Evolutionary conservation across 2,113 vertebrate species (phyloP), one percentile per base, ranked within the genome.

Genomic region (Corythoichthys intestinalis): DNA sequence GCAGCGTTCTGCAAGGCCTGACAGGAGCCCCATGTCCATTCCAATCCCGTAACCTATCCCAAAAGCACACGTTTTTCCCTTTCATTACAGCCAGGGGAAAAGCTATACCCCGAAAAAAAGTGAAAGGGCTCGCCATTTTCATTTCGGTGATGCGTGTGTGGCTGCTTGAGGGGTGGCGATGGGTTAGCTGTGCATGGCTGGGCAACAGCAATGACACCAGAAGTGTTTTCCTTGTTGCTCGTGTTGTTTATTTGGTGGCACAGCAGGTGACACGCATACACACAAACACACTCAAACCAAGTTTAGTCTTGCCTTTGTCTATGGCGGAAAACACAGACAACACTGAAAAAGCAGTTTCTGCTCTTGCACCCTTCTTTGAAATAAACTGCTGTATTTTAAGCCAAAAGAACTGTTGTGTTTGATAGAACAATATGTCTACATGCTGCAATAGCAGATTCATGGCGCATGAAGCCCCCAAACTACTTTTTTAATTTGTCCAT

Each of bases 41-140:
- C 82, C 88, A 84, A 91, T 90, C 87, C 87, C 76, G 79, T 88
- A 89, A 90, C 90, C 89, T 84, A 83, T 88, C 89, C 91, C 79
- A 85, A 90, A 87, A 86, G 86, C 75, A 69, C 83, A 84, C 87
- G 84, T 91, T 90, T 92, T 91, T 88, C 89, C 85, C 89, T 91
- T 90, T 89, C 87, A 92, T 92, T 92, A 91, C 80, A 52, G 83
- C 59, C 69, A 59, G 71, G 68, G 75, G 83, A 79, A 89, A 87
- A 90, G 77, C 78, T 73, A 87, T 89, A 82, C 72, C 49, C 71
- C 2, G 41, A 44, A 44, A n/a, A 37, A 48, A 53, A 70, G 79
- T 70, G 67, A 84, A 74, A 72, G 73, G 62, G 82, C 73, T 84
- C 71, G 83, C 84, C 82, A 11, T 63, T 47, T 85, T 84, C 73